Percentiles rank a stretch among this genome's conserved stretches.
These are phyloP conservation scores for Leguminivora glycinivorella DNA, from an alignment of 1,140 invertebrate genomes.

Conservation along the genomic window DNA sequence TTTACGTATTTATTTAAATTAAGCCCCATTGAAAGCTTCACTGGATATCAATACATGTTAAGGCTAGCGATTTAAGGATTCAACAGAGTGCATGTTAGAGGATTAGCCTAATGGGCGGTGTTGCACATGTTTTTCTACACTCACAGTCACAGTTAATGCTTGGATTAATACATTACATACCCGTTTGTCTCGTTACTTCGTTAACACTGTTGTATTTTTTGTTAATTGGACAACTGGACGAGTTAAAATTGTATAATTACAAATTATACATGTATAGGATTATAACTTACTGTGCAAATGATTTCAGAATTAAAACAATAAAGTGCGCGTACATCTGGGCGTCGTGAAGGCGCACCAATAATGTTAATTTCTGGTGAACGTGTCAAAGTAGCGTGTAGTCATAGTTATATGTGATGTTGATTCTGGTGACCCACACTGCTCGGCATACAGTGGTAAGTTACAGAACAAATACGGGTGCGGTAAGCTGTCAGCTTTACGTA, in stretches of 20 bases:
- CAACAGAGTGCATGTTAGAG: background rate
- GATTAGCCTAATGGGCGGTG: background rate
- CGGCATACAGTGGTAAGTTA: constrained; percentile 8
- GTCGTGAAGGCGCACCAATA: background rate
- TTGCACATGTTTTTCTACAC: background rate
- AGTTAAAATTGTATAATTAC: background rate
- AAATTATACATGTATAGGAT: no score
- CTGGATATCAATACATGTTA: background rate
- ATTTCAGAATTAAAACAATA: no score
- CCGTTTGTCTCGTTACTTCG: background rate
- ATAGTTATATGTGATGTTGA: background rate
- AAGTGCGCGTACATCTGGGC: no score
- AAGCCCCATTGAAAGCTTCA: background rate
- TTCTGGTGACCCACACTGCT: background rate
- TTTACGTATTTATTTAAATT: background rate
- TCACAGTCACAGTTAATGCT: background rate
- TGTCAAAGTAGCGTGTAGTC: background rate
- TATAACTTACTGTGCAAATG: no score
- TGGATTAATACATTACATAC: no score
- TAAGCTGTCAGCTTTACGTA: constrained; percentile 5
- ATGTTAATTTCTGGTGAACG: background rate
- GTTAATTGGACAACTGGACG: background rate
- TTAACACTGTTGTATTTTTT: background rate
- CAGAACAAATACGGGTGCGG: constrained; percentile 13
- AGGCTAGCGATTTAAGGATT: background rate